Conservation (phyloP, 2,797 vertebrate genomes). For the Mus caroli region DNA sequence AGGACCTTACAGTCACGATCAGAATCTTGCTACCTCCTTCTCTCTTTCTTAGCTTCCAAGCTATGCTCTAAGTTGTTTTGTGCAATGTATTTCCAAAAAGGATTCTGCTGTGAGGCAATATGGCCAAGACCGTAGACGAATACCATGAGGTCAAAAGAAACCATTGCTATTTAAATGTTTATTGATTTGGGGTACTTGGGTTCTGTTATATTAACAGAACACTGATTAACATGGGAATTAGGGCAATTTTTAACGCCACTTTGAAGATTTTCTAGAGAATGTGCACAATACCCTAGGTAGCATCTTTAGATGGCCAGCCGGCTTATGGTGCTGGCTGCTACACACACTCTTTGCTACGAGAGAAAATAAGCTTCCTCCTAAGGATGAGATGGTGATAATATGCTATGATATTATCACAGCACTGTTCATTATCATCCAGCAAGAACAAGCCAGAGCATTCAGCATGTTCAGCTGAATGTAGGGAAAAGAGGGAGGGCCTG, state of each 20-base stretch:
- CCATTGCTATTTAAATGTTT: neutral
- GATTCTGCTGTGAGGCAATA: neutral
- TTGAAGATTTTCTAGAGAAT: neutral
- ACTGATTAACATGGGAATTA: neutral
- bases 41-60: neutral
- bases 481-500: constrained; percentile 43
- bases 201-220: neutral
- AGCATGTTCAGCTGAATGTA: neutral
- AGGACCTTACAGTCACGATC: neutral
- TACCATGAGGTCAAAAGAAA: neutral
- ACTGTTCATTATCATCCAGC: constrained; percentile 46
- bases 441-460: constrained; percentile 69
- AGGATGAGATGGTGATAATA: constrained; percentile 70
- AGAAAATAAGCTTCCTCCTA: constrained; percentile 67
- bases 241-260: neutral
- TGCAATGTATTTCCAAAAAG: neutral
- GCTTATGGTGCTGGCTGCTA: neutral
- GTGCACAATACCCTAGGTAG: neutral
- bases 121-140: neutral
- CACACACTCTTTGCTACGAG: constrained; percentile 63
- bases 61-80: neutral
- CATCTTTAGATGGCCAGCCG: constrained; percentile 52
- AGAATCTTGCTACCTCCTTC: neutral
- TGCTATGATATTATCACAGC: constrained; percentile 76
- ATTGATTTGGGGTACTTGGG: neutral